Percentiles rank a stretch among this genome's conserved stretches.
Evolutionary conservation across 2,113 vertebrate species (phyloP).

Genomic region (Mormyrus lacerda): DNA sequence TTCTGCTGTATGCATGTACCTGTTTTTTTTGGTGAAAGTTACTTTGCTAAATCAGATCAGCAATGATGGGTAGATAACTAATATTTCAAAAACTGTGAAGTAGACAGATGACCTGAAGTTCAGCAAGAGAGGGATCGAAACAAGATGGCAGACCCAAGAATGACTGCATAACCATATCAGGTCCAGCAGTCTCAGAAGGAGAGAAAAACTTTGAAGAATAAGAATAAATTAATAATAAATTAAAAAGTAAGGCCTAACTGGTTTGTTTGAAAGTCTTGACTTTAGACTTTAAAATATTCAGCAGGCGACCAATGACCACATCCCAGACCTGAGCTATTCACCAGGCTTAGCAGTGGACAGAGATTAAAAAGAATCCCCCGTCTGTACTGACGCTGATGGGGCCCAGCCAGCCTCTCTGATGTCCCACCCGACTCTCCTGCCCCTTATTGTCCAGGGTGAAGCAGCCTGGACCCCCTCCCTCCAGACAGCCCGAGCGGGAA

Average conservation of each 20-base stretch:
- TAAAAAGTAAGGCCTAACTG: constrained; percentile 43
- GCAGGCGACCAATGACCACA: constrained; percentile 67
- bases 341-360: constrained; percentile 68
- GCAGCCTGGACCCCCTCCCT: constrained; percentile 28
- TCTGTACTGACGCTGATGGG: constrained; percentile 52
- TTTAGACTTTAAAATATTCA: constrained; percentile 72
- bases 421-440: constrained; percentile 38
- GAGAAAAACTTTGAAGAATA: not conserved
- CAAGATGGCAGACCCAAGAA: not conserved
- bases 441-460: constrained; percentile 57
- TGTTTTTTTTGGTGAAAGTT: not conserved
- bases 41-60: not conserved
- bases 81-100: not conserved
- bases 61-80: not conserved
- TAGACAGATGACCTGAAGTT: not conserved
- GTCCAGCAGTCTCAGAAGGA: not conserved
- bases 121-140: not conserved
- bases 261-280: constrained; percentile 56
- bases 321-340: constrained; percentile 59
- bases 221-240: not conserved
- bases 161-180: not conserved
- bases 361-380: constrained; percentile 56
- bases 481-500: constrained; percentile 16
- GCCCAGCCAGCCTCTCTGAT: constrained; percentile 57
- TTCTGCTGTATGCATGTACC: not conserved